Evolutionary conservation across 2,888 invertebrate species (phyloP).

Genomic region (Leptogaster cylindrica): DNA sequence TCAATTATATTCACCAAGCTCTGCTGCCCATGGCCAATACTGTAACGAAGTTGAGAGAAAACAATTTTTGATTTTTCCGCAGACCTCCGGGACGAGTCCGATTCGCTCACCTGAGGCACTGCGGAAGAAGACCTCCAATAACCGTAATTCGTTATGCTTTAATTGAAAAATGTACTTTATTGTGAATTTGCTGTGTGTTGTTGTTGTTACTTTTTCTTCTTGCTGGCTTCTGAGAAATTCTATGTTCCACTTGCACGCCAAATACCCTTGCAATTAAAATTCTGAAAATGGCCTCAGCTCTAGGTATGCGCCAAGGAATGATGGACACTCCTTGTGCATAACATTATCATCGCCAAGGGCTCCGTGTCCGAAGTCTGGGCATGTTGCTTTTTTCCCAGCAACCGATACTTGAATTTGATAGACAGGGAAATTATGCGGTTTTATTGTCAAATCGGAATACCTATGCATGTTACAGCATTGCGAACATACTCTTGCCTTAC

Average conservation of each 20-base stretch:
- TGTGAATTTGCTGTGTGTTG: no score
- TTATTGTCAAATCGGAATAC: neutral
- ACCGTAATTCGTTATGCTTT: slow-evolving; percentile 13
- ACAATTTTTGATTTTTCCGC: no score
- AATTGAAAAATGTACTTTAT: slow-evolving; percentile 23
- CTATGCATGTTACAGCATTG: neutral
- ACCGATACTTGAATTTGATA: no score
- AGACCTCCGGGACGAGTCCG: no score
- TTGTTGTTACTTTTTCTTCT: neutral
- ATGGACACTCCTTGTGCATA: slow-evolving; percentile 1
- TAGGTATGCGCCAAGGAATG: neutral
- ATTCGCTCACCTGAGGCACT: no score
- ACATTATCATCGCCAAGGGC: neutral
- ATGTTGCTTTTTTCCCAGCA: neutral
- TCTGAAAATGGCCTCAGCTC: neutral
- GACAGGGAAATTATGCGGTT: no score
- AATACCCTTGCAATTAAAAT: neutral
- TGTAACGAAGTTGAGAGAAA: no score
- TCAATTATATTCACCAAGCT: no score
- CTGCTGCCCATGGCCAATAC: no score
- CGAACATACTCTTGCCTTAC: neutral
- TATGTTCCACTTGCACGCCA: neutral
- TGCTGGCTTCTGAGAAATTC: neutral
- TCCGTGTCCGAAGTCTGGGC: neutral
- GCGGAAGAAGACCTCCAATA: slow-evolving; percentile 8